Percentiles rank a stretch among this genome's conserved stretches.
These are phyloP conservation scores for Anoplophora glabripennis DNA, from an alignment of 1,140 invertebrate species.

Conservation along the genomic window DNA sequence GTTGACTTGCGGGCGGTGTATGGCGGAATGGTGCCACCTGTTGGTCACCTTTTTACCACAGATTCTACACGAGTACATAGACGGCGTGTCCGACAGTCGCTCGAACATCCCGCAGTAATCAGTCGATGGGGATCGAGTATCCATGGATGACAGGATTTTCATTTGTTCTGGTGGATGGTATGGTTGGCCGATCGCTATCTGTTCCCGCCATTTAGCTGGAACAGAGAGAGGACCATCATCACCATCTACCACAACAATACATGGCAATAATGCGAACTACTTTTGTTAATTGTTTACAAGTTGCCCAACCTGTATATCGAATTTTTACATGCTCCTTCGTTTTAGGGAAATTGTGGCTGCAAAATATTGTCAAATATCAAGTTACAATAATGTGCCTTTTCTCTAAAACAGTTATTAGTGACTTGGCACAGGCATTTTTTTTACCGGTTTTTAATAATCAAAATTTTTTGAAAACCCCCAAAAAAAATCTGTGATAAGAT, in stretches of 20 bases:
- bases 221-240: conserved; percentile 36
- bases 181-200: conserved; percentile 15
- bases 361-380: too few relatives aligned
- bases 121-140: conserved; percentile 6
- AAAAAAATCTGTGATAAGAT: too few relatives aligned
- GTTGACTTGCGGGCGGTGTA: conserved; percentile 67
- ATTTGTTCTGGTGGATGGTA: neutral
- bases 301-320: too few relatives aligned
- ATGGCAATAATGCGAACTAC: too few relatives aligned
- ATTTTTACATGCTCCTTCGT: too few relatives aligned
- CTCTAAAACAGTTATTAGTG: too few relatives aligned
- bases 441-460: too few relatives aligned
- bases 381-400: too few relatives aligned
- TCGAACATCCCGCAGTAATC: conserved; percentile 36
- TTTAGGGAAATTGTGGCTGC: too few relatives aligned
- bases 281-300: too few relatives aligned
- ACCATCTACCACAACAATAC: conserved; percentile 21
- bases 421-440: too few relatives aligned
- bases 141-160: neutral
- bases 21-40: conserved; percentile 69
- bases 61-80: conserved; percentile 54
- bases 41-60: conserved; percentile 72
- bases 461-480: too few relatives aligned
- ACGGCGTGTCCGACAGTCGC: conserved; percentile 25
- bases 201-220: conserved; percentile 36